Evolutionary conservation across 2,113 vertebrate species (phyloP), one percentile per base, ranked within the genome.

Genomic region (Hippocampus comes): DNA sequence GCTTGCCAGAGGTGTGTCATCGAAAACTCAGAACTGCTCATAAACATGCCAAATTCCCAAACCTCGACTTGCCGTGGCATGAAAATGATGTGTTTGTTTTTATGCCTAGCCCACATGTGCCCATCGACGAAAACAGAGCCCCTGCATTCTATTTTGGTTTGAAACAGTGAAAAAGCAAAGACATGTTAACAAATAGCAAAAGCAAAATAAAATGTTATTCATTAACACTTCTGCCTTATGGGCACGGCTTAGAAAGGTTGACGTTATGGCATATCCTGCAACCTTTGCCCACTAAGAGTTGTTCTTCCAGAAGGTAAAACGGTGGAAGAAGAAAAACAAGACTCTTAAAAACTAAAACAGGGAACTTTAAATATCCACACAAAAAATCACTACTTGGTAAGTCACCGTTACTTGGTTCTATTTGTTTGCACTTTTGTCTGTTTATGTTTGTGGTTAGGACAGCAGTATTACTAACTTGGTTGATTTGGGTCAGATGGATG

Each of bases 231-330:
- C 17, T 17, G 42, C 25, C 64, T 48, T 66, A 18, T 23, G 42
- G 41, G 41, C 41, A 65, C 21, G 63, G 41, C 12, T 9, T 11
- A 14, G 61, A 41, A 63, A 41, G 30, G 61, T 10, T 42, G n/a
- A 17, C 42, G 4, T 66, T 25, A 27, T 18, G 15, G 41, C 12
- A 23, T 46, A 6, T 46, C 6, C 23, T 9, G 42, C 43, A 48
- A 66, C 64, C 64, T 66, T 66, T 66, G 64, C 2, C n/a, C 64
- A 10, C 43, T 10, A 23, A 64, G 20, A 46, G 34, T 65, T n/a
- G n/a, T 65, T 17, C 10, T 66, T 9, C 42, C 23, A 66, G 34
- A 18, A 66, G 64, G 43, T 6, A 15, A 46, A 48, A 48, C 64
- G 2, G n/a, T 8, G 7, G 21, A 25, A 14, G 42, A 46, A 46